phyloP scores from a whole-genome alignment of 2,113 vertebrate genomes.

The Jacana jacana region DNA sequence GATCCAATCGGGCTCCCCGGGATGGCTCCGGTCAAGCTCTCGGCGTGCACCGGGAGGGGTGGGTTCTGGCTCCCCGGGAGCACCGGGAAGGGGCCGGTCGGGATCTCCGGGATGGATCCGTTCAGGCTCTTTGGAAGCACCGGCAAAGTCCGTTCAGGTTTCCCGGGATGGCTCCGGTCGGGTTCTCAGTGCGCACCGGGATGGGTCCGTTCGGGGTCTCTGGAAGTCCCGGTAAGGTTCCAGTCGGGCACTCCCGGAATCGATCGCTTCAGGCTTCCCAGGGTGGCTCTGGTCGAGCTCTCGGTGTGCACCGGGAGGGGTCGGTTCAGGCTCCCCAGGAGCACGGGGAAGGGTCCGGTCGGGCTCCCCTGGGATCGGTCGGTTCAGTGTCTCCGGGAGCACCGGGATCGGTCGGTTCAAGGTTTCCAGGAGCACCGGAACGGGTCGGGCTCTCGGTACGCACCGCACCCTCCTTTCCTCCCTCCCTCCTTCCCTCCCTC shows the following conservation, averaged over 20 bases:
- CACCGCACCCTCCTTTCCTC: background rate
- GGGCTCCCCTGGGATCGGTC: background rate
- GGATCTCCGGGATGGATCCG: background rate
- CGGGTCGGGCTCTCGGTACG: background rate
- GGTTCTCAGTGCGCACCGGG: background rate
- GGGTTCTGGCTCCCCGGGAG: background rate
- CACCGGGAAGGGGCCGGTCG: background rate
- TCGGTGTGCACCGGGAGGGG: background rate
- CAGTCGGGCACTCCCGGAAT: accelerated
- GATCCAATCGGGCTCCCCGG: accelerated
- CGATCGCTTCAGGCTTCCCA: accelerated
- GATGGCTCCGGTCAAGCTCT: background rate
- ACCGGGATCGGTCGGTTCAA: too few relatives aligned
- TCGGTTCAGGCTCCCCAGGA: background rate
- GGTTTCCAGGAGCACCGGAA: background rate
- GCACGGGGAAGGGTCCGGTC: background rate
- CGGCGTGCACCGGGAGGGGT: background rate
- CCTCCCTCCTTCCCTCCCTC: background rate
- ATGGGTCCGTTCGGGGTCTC: background rate
- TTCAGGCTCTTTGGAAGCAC: too few relatives aligned
- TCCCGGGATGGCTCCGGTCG: background rate
- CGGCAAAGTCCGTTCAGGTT: accelerated
- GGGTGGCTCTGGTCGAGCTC: background rate
- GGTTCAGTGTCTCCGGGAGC: background rate
- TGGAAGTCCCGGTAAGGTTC: background rate